Evolutionary conservation across 2,888 invertebrate species (phyloP), one percentile per base, ranked within the genome.

Genomic region (Theretra japonica): DNA sequence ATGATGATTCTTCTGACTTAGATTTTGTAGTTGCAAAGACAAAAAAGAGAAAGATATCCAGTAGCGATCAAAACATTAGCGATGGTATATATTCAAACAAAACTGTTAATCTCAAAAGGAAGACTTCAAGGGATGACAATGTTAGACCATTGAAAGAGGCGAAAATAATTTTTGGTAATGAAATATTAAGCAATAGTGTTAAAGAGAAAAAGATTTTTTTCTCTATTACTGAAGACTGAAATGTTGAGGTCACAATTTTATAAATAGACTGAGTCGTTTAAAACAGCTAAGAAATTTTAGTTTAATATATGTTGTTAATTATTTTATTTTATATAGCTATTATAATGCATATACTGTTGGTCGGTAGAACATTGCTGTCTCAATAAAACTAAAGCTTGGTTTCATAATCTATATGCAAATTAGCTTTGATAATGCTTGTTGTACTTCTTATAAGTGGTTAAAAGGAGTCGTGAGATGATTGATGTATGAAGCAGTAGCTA

Each of bases 1-100:
- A 93, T 87, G 94, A 94, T 81, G 94, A 94, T 73, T 91, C 92
- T 0, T 89, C 91, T 50, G 94, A 94, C 76, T 82, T 91, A 76
- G 93, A 94, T 76, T 90, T 91, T 81, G 86, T 90, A 57, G 83
- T 90, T 1, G 86, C 90, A 72, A 94, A 92, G 77, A 80, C 89
- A 19, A 94, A 92, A 74, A 92, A 90, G 72, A 87, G 93, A 74
- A 94, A 92, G 78, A 77, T 90, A 8, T 92, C 92, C 0, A 80
- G 77, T 53, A 87, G 87, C 82, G 94, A 94, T 17, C 81, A 83
- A 17, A 86, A 82, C 75, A 76, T 80, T 21, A 78, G 72, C 73
- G 90, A 91, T 75, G 85, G 86, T 56, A 80, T 86, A 8, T 89
- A 88, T 73, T 79, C 88, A 33, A 91, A 88, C 75, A 93, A 91